Evolutionary conservation across 2,888 invertebrate species (phyloP), one percentile per base, ranked within the genome.

Genomic region (Caenorhabditis parvicauda): DNA sequence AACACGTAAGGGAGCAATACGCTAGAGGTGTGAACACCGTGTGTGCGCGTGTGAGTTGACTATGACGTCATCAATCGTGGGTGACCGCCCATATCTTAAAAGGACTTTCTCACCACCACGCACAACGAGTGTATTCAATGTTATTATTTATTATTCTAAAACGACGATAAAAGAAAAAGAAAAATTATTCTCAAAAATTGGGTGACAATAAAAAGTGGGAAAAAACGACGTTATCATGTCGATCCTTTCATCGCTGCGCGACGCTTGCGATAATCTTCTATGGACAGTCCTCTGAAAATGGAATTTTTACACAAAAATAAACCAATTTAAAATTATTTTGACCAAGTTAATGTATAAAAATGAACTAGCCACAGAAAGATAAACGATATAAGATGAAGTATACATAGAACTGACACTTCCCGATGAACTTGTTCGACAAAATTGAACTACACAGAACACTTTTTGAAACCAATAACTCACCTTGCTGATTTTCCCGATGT

Each of bases 151-250:
- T n/a, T n/a, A n/a, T n/a, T n/a, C n/a, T n/a, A n/a, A n/a, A n/a
- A n/a, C n/a, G n/a, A n/a, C n/a, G n/a, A n/a, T n/a, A n/a, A n/a
- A n/a, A n/a, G n/a, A n/a, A n/a, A n/a, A n/a, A n/a, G n/a, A n/a
- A n/a, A n/a, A n/a, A n/a, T n/a, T n/a, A n/a, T n/a, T n/a, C n/a
- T n/a, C n/a, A n/a, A n/a, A n/a, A n/a, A n/a, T n/a, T n/a, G n/a
- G n/a, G n/a, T n/a, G n/a, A n/a, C n/a, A n/a, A 50, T 49, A 45
- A 29, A 39, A 56, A 27, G 32, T 47, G 42, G 43, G 42, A 39
- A 51, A 57, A 28, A 52, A 46, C 32, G 19, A 27, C 22, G 21
- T 41, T 32, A 12, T 32, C 35, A 32, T 12, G 35, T n/a, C 35
- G n/a, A 32, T 32, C 35, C 35, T 32, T 32, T 9, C 9, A n/a